phyloP scores from a whole-genome alignment of 2,113 vertebrate species.

The Sinocyclocheilus grahami region DNA sequence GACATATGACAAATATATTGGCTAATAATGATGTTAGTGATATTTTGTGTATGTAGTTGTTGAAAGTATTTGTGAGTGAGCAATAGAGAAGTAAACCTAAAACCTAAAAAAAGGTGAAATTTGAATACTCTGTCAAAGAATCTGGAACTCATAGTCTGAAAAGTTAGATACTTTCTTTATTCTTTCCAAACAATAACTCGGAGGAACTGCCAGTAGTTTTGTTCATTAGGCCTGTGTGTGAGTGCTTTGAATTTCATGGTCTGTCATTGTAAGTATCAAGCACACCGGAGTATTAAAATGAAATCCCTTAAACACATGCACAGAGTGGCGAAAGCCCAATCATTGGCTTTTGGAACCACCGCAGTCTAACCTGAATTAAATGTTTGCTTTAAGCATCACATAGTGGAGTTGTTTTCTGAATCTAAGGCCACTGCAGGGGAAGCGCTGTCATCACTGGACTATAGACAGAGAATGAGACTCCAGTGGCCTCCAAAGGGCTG shows the following conservation, averaged over 20 bases:
- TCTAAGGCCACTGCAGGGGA: conserved; percentile 1
- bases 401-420: neutral
- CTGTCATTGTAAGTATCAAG: conserved; percentile 8
- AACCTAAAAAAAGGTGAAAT: neutral
- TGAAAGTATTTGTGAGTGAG: neutral
- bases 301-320: neutral
- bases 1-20: neutral
- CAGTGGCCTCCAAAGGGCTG: conserved; percentile 14
- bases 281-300: neutral
- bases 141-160: neutral
- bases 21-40: neutral
- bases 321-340: neutral
- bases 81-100: neutral
- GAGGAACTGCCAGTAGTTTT: neutral
- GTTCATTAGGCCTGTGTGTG: neutral
- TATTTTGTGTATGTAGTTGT: neutral
- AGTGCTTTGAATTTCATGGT: neutral
- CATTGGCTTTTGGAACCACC: neutral
- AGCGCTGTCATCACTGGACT: neutral
- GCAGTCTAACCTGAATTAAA: neutral
- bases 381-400: conserved; percentile 11
- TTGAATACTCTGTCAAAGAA: neutral
- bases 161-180: neutral
- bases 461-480: conserved; percentile 6
- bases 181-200: neutral